A percentile compares a stretch with the other conserved stretches of the same genome.
phyloP scores from a whole-genome alignment of 2,113 vertebrate genomes.

The Urocolius indicus region DNA sequence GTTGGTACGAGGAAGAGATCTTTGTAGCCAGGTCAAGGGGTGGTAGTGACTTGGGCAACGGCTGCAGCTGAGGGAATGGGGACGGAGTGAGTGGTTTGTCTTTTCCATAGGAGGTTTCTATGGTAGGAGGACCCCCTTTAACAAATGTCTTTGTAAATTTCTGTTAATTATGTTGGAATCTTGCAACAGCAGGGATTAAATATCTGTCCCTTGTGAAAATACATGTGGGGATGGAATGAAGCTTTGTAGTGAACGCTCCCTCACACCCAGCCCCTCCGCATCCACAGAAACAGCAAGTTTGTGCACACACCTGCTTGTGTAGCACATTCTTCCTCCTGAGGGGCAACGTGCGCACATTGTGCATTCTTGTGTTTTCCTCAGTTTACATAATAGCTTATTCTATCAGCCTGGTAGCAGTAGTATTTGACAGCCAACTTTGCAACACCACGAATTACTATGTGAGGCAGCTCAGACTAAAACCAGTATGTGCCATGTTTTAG shows the following conservation, averaged over 20 bases:
- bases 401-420: not conserved
- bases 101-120: not conserved
- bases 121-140: not conserved
- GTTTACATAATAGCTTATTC: not conserved
- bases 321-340: not conserved
- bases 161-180: not conserved
- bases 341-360: not conserved
- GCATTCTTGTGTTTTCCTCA: not conserved
- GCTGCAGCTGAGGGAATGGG: not conserved
- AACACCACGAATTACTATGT: not conserved
- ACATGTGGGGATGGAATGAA: not conserved
- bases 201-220: not conserved
- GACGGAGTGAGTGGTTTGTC: not conserved
- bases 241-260: not conserved
- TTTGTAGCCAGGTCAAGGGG: not conserved
- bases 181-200: not conserved
- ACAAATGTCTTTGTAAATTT: not conserved
- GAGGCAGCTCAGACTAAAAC: not conserved
- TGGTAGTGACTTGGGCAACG: not conserved
- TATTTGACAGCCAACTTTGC: not conserved
- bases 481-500: not conserved
- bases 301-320: not conserved
- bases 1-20: not conserved
- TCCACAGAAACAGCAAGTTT: not conserved
- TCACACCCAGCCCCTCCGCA: not conserved